These are phyloP conservation scores for Octopus bimaculoides DNA, from an alignment of 1,140 invertebrate species.

Conservation along the genomic window DNA sequence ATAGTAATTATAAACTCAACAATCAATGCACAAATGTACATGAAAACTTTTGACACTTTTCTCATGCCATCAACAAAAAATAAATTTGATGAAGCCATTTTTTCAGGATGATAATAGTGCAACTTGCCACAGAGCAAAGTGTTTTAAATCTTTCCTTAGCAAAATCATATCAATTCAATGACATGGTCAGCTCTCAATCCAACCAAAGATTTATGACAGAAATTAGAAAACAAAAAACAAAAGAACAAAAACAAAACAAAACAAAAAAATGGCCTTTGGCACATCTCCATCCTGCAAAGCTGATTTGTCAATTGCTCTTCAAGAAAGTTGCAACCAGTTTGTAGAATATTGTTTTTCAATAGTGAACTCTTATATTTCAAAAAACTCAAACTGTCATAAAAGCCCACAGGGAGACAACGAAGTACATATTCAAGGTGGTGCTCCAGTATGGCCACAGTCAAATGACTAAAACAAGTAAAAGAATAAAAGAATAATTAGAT, in stretches of 20 bases:
- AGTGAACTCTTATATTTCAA: too few relatives aligned
- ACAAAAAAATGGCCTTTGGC: neutral
- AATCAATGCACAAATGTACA: neutral
- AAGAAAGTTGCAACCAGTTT: too few relatives aligned
- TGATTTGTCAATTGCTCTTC: neutral
- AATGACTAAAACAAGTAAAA: too few relatives aligned
- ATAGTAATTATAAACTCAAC: neutral
- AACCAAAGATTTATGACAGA: constrained; percentile 28
- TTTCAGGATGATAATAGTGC: neutral
- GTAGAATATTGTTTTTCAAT: too few relatives aligned
- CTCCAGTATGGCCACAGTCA: too few relatives aligned
- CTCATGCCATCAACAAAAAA: constrained; percentile 4
- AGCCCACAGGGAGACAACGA: too few relatives aligned
- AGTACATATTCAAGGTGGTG: too few relatives aligned
- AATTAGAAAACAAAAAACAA: constrained; percentile 1
- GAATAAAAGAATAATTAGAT: too few relatives aligned
- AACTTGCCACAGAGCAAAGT: neutral
- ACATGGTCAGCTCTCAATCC: constrained; percentile 22
- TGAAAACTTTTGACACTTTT: neutral
- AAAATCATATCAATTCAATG: constrained; percentile 19
- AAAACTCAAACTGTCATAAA: too few relatives aligned
- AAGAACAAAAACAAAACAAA: too few relatives aligned
- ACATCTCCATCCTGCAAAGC: neutral
- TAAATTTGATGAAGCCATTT: constrained; percentile 5
- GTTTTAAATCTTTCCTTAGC: constrained; percentile 11